Evolutionary conservation across 2,797 vertebrate species (phyloP).

Genomic region (Leuciscus waleckii): DNA sequence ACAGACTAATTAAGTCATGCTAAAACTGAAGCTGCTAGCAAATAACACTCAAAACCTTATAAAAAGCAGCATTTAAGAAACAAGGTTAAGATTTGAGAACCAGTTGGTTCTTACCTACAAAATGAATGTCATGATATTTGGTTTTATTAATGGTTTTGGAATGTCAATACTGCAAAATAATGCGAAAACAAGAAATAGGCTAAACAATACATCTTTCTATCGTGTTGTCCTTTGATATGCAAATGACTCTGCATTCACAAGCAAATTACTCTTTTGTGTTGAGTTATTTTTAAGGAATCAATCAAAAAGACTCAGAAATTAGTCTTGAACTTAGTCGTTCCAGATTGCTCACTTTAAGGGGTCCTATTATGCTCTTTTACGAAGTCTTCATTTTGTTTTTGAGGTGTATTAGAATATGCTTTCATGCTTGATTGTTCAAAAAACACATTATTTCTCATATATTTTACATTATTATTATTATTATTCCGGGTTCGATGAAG

Average conservation of each 20-base stretch:
- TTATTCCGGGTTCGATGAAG: too few species aligned
- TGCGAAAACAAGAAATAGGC: background rate
- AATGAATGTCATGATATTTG: background rate
- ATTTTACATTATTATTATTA: too few species aligned
- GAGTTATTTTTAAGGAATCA: background rate
- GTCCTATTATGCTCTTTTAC: too few species aligned
- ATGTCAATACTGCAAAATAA: background rate
- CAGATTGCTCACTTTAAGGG: background rate
- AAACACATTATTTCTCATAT: too few species aligned
- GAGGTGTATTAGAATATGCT: too few species aligned
- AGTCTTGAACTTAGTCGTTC: background rate
- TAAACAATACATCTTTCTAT: too few species aligned
- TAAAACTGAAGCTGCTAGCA: constrained; percentile 1
- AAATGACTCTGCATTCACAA: background rate
- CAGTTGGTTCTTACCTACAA: background rate
- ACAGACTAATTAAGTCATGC: background rate
- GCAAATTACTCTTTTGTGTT: background rate
- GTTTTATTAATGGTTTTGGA: background rate
- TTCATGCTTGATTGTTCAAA: too few species aligned
- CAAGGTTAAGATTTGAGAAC: background rate
- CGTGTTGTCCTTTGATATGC: too few species aligned
- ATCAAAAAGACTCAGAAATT: background rate
- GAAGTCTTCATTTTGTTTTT: too few species aligned
- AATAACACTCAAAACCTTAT: background rate
- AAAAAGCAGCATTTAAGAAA: background rate